Percentiles rank a stretch among this genome's conserved stretches.
phyloP scores from a whole-genome alignment of 2,797 vertebrate species.

The Anguilla pacifica region DNA sequence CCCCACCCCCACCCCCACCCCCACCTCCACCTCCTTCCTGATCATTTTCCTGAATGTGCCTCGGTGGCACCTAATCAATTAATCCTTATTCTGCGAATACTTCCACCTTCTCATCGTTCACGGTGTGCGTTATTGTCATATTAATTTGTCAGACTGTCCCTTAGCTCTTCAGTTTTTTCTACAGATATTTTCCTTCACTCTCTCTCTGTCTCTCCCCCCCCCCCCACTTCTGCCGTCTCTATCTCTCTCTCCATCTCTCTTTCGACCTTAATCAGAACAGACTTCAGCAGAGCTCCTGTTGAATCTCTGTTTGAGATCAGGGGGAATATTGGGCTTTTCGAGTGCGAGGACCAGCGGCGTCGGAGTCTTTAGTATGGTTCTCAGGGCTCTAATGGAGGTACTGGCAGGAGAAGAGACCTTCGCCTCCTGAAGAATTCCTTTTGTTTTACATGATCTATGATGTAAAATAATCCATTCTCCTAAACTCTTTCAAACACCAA shows the following conservation, averaged over 20 bases:
- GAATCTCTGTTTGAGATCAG: not conserved
- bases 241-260: not conserved
- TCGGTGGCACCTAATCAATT: constrained; percentile 22
- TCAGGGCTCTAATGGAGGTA: not conserved
- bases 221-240: not conserved
- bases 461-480: not conserved
- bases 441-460: not conserved
- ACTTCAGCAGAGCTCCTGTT: not conserved
- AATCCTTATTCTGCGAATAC: constrained; percentile 20
- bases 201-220: not conserved
- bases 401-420: not conserved
- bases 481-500: not conserved
- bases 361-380: not conserved
- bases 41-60: constrained; percentile 34
- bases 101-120: constrained; percentile 18
- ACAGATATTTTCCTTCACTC: not conserved
- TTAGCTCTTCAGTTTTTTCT: not conserved
- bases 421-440: not conserved
- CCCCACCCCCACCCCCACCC: constrained; percentile 23
- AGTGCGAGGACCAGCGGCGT: not conserved
- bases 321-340: not conserved
- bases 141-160: not conserved
- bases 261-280: not conserved
- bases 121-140: not conserved
- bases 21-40: constrained; percentile 27